Percentiles rank a stretch among this genome's conserved stretches.
These are phyloP conservation scores for Tragelaphus buxtoni DNA, from an alignment of 2,113 vertebrate species.

Conservation along the genomic window DNA sequence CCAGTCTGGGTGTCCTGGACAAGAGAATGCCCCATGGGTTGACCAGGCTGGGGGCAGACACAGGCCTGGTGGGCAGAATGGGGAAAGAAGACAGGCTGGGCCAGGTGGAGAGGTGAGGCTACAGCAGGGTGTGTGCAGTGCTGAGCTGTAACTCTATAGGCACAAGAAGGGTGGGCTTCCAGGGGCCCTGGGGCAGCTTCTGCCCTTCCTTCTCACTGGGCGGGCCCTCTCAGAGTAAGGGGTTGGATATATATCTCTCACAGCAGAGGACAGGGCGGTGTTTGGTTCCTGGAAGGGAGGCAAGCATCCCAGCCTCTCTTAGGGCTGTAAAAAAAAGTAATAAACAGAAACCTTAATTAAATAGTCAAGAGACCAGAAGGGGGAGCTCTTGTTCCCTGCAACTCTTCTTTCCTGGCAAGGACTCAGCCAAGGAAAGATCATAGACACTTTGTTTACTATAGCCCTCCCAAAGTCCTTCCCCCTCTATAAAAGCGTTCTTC, in stretches of 20 bases:
- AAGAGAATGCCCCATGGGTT: not conserved
- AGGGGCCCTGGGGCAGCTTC: not conserved
- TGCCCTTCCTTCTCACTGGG: not conserved
- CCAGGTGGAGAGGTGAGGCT: too few relatives aligned
- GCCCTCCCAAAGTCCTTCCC: not conserved
- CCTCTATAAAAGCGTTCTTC: not conserved
- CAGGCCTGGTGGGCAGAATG: accelerated
- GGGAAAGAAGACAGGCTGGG: not conserved
- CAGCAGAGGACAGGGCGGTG: not conserved
- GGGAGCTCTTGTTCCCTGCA: not conserved
- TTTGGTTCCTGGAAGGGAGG: not conserved
- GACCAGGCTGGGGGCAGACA: not conserved
- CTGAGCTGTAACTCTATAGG: accelerated
- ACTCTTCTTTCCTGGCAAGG: not conserved
- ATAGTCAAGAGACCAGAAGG: not conserved
- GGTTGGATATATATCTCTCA: not conserved
- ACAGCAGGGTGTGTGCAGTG: too few relatives aligned
- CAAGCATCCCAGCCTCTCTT: not conserved
- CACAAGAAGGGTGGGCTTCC: not conserved
- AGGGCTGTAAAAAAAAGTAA: not conserved
- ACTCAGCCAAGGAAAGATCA: not conserved
- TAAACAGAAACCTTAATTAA: not conserved
- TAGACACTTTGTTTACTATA: not conserved
- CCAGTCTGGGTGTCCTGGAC: not conserved
- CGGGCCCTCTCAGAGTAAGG: not conserved